Conservation (phyloP, 2,888 invertebrate genomes). For the Allacma fusca region DNA sequence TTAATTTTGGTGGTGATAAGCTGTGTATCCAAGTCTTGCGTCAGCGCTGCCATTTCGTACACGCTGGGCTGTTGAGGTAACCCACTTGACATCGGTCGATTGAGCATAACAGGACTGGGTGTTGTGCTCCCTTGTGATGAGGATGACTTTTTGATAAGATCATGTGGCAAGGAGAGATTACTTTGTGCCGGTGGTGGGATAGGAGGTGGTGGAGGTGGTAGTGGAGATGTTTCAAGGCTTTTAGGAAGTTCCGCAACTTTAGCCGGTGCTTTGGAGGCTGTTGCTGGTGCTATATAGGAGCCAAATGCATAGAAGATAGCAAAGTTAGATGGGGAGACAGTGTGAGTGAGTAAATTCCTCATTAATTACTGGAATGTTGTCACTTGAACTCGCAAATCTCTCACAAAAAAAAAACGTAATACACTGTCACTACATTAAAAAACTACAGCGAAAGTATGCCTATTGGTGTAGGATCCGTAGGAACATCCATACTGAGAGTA, state of each 20-base stretch:
- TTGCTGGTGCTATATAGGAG: conserved; percentile 58
- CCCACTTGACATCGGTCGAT: conserved; percentile 53
- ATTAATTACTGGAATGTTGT: conserved; percentile 26
- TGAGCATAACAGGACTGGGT: conserved; percentile 54
- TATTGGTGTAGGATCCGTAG: too few relatives aligned
- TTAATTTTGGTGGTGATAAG: conserved; percentile 96
- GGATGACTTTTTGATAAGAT: conserved; percentile 53
- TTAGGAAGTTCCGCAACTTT: conserved; percentile 59
- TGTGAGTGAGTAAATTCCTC: conserved; percentile 7
- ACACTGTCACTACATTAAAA: too few relatives aligned
- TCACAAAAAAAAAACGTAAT: not conserved
- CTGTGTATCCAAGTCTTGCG: conserved; percentile 95
- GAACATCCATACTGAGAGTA: too few relatives aligned
- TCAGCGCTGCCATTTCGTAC: conserved; percentile 96
- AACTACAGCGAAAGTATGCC: too few relatives aligned
- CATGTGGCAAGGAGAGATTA: conserved; percentile 50
- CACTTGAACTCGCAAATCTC: conserved; percentile 27
- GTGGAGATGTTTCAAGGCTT: conserved; percentile 64
- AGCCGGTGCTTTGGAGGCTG: conserved; percentile 61
- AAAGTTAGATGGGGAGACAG: not conserved
- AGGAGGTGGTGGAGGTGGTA: conserved; percentile 70
- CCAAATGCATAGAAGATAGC: not conserved
- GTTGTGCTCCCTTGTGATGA: conserved; percentile 53
- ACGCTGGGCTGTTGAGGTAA: conserved; percentile 80
- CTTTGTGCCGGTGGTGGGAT: conserved; percentile 66